Evolutionary conservation across 2,113 vertebrate species (phyloP).

Genomic region (Scopus umbretta): DNA sequence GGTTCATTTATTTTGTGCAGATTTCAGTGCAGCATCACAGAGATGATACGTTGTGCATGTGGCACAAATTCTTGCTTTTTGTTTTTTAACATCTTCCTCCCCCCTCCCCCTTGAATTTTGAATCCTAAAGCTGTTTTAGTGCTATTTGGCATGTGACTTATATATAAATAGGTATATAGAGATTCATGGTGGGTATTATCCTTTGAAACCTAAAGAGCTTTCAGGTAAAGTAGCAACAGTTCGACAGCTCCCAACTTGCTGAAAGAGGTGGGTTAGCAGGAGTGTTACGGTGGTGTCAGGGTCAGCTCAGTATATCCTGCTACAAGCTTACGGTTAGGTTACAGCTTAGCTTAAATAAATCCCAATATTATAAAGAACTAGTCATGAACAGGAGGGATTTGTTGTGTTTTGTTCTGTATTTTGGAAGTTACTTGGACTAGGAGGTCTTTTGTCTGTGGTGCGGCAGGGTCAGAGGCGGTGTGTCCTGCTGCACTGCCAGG

Average conservation of each 20-base stretch:
- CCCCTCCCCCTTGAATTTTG: not conserved
- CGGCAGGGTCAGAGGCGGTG: not conserved
- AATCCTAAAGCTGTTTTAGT: not conserved
- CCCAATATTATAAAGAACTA: not conserved
- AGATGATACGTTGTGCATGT: not conserved
- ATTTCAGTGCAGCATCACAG: not conserved
- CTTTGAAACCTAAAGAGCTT: not conserved
- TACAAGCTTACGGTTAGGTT: not conserved
- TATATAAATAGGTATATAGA: not conserved
- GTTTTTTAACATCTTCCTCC: too few relatives aligned
- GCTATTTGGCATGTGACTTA: not conserved
- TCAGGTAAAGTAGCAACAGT: not conserved
- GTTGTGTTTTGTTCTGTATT: not conserved
- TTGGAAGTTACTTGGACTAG: not conserved
- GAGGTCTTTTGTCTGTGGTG: not conserved
- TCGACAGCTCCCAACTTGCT: not conserved
- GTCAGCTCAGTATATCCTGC: not conserved
- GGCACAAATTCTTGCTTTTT: not conserved
- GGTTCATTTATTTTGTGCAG: constrained; percentile 16
- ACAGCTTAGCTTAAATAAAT: not conserved
- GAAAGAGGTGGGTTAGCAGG: not conserved
- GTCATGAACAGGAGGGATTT: not conserved
- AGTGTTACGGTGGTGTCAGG: not conserved
- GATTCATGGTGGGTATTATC: not conserved
- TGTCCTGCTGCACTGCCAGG: not conserved